These are phyloP conservation scores for Fabriciana adippe DNA, from an alignment of 2,888 invertebrate species.

Conservation along the genomic window DNA sequence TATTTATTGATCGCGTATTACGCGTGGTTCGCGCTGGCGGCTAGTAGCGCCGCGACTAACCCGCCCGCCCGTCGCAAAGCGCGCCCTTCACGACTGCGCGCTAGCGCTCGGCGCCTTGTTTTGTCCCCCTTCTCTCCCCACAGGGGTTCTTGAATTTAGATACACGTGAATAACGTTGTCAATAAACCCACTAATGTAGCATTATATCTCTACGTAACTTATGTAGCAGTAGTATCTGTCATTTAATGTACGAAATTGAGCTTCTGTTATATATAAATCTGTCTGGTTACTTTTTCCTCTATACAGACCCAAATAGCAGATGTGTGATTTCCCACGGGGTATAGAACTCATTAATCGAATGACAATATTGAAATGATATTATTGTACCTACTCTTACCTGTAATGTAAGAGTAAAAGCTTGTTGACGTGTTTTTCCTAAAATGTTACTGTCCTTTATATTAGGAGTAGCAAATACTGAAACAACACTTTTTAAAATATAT, in stretches of 20 bases:
- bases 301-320: slow-evolving; percentile 9
- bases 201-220: slow-evolving; percentile 24
- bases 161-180: slow-evolving; percentile 57
- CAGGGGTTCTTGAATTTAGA: slow-evolving; percentile 45
- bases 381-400: not conserved
- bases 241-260: slow-evolving; percentile 5
- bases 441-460: not conserved
- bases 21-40: slow-evolving; percentile 72
- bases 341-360: slow-evolving; percentile 4
- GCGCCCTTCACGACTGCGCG: slow-evolving; percentile 63
- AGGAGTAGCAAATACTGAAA: no score
- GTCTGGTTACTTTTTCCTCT: not conserved
- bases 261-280: slow-evolving; percentile 3
- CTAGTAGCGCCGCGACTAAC: slow-evolving; percentile 77
- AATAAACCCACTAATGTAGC: slow-evolving; percentile 47
- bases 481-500: no score
- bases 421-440: not conserved
- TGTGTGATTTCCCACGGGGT: slow-evolving; percentile 29
- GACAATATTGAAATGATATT: not conserved
- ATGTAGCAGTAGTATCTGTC: slow-evolving; percentile 19
- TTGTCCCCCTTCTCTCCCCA: slow-evolving; percentile 54
- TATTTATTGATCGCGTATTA: slow-evolving; percentile 65
- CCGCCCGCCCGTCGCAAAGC: slow-evolving; percentile 52
- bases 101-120: slow-evolving; percentile 52
- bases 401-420: no score